A percentile compares a stretch with the other conserved stretches of the same genome.
Evolutionary conservation across 2,113 vertebrate species (phyloP).

Genomic region (Nestor notabilis): DNA sequence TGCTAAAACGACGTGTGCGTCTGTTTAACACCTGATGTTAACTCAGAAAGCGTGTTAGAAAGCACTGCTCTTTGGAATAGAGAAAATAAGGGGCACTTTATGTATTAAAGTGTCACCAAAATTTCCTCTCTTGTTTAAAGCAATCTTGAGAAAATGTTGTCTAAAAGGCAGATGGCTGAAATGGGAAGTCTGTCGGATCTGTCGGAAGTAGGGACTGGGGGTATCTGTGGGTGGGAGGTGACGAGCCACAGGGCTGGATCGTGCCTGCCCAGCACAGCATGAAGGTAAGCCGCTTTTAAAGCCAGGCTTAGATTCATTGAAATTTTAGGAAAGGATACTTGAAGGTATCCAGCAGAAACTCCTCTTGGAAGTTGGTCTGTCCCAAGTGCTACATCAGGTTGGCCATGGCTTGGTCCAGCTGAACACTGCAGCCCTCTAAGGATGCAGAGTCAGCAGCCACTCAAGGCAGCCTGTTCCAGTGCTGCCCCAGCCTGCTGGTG

Average conservation of each 20-base stretch:
- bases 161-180: slow-evolving; percentile 16
- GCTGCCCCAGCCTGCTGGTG: neutral
- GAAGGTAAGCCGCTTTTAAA: neutral
- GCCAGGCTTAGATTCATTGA: neutral
- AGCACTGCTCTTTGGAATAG: neutral
- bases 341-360: neutral
- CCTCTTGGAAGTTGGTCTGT: neutral
- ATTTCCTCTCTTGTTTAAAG: slow-evolving; percentile 40
- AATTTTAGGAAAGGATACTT: neutral
- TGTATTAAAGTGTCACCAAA: slow-evolving; percentile 66
- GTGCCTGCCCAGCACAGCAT: neutral
- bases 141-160: slow-evolving; percentile 2
- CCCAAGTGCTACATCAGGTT: neutral
- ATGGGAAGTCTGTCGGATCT: neutral
- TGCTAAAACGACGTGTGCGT: slow-evolving; percentile 15
- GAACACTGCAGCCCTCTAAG: neutral
- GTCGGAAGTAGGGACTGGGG: rapidly evolving
- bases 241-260: neutral
- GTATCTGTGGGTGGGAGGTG: neutral
- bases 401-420: neutral
- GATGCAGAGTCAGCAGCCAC: neutral
- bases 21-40: slow-evolving; percentile 68
- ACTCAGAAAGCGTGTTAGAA: slow-evolving; percentile 40
- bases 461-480: neutral
- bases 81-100: slow-evolving; percentile 61